These are phyloP conservation scores for Mobula hypostoma DNA, from an alignment of 2,113 vertebrate genomes.

Conservation along the genomic window DNA sequence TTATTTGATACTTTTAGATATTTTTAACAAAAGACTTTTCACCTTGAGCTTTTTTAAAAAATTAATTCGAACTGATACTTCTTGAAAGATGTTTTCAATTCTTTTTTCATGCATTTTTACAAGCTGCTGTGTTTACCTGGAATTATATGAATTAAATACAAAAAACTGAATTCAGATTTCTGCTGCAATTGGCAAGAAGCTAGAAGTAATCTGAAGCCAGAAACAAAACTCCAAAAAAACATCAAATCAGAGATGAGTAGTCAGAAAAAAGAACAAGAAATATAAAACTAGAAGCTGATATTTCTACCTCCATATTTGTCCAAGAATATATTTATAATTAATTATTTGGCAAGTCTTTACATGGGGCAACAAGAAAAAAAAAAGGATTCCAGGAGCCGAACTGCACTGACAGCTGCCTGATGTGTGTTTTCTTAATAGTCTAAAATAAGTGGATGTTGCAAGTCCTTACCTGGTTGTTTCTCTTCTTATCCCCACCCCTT, in stretches of 20 bases:
- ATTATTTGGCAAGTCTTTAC: slow-evolving; percentile 36
- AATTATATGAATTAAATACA: neutral
- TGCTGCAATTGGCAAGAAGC: neutral
- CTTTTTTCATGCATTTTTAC: slow-evolving; percentile 15
- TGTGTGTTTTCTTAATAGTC: slow-evolving; percentile 33
- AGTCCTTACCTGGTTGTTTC: slow-evolving; percentile 64
- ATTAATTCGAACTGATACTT: neutral
- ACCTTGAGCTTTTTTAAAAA: neutral
- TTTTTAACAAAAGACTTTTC: neutral
- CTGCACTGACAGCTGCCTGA: slow-evolving; percentile 35
- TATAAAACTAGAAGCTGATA: neutral
- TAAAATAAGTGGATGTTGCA: slow-evolving; percentile 37
- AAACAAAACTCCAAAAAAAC: neutral
- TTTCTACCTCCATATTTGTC: slow-evolving; percentile 19
- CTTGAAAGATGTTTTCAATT: neutral
- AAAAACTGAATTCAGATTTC: neutral
- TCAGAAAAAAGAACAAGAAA: neutral
- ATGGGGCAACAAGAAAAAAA: slow-evolving; percentile 28
- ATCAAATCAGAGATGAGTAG: neutral
- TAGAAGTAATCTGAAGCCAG: neutral
- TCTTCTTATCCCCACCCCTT: slow-evolving; percentile 55
- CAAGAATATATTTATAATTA: slow-evolving; percentile 27
- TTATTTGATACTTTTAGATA: neutral
- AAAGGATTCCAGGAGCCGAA: slow-evolving; percentile 29
- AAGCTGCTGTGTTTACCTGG: neutral